Conservation (phyloP, 2,888 invertebrate species). For the Rhagium mordax region DNA sequence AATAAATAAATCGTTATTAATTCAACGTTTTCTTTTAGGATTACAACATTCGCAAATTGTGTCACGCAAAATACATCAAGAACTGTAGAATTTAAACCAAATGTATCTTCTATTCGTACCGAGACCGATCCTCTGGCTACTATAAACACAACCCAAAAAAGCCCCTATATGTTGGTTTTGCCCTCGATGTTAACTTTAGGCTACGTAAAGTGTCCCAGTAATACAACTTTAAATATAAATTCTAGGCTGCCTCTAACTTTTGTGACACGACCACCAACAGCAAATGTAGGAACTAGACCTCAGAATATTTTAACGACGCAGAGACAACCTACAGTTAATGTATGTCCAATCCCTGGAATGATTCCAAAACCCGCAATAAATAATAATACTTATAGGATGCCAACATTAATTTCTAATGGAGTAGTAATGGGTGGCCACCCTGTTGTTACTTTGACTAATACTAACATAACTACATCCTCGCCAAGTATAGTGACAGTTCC, state of each 20-base stretch:
- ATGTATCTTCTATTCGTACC: not conserved
- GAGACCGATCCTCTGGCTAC: not conserved
- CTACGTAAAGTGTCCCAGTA: not conserved
- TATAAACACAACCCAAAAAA: not conserved
- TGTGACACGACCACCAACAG: not conserved
- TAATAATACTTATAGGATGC: not conserved
- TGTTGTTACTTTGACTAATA: not conserved
- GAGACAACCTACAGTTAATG: not conserved
- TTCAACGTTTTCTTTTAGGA: not conserved
- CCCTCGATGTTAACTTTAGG: not conserved
- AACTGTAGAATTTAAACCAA: not conserved
- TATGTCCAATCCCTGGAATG: not conserved
- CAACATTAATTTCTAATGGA: not conserved
- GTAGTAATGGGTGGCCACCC: not conserved
- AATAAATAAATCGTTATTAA: too few species aligned
- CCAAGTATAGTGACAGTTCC: not conserved
- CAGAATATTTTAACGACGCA: not conserved
- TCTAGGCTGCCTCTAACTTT: not conserved
- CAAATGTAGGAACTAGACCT: not conserved
- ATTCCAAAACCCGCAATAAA: not conserved
- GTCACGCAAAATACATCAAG: not conserved
- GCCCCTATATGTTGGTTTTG: not conserved
- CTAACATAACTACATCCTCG: not conserved
- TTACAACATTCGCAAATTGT: not conserved
- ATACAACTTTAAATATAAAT: not conserved